These are phyloP conservation scores for Saimiri boliviensis DNA, from an alignment of 2,113 vertebrate species.

Conservation along the genomic window DNA sequence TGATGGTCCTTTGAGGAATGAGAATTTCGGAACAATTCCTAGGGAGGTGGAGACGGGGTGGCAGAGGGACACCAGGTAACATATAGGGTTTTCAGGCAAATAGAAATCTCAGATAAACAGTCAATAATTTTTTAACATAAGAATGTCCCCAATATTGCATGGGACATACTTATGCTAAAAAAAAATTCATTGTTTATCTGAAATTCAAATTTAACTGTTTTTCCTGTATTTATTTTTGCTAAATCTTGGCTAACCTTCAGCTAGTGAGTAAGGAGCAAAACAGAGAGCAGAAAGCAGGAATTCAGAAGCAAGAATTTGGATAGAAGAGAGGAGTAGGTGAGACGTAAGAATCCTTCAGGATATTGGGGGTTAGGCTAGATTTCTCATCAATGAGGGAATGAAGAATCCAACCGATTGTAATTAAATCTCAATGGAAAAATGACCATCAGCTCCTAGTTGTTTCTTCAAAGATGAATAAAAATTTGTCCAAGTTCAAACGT, in stretches of 20 bases:
- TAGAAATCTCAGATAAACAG: background rate
- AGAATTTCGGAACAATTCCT: background rate
- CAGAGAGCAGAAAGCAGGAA: background rate
- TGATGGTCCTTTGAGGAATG: background rate
- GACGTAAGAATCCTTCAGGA: background rate
- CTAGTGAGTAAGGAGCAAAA: background rate
- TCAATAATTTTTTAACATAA: background rate
- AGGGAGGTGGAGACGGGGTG: background rate
- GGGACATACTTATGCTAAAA: background rate
- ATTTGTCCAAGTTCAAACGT: background rate
- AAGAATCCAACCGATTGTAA: background rate
- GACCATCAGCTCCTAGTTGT: too few relatives aligned
- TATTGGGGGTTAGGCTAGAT: background rate
- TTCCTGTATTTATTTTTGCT: background rate
- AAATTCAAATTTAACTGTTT: background rate
- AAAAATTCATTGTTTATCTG: background rate
- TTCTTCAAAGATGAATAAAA: background rate
- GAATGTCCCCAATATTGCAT: background rate
- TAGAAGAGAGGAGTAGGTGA: background rate
- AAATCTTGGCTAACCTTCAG: background rate
- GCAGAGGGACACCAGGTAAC: background rate
- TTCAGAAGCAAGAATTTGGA: background rate
- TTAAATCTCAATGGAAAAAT: background rate
- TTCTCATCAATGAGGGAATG: background rate
- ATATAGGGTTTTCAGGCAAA: background rate